Base-by-base conservation (phyloP, 2,797 vertebrate genomes). In the Cirrhinus mrigala region DNA sequence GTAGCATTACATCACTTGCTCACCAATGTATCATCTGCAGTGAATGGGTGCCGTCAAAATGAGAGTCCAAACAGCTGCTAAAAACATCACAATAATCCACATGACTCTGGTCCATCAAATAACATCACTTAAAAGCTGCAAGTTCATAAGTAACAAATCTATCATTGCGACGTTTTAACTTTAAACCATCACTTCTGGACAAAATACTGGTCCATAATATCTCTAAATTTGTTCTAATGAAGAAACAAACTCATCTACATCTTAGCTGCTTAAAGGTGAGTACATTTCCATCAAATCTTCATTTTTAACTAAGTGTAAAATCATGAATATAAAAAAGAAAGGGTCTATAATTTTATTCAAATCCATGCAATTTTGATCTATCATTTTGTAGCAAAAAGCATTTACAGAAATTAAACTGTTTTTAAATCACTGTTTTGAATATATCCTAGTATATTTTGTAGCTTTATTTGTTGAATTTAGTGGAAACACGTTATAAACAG, bases 351-450 rank as follows among this genome's bases (percentile, higher is more conserved):
- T 40, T 12, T 68, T 29, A 68, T 44, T 22, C 22, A 11, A 58
- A 58, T n/a, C 56, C 56, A 58, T 58, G 56, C 8, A 12, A 69
- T 69, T 40, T 56, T 56, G 52, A 18, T 56, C 22, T 60, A 60
- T 22, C 20, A 54, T 54, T 54, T 20, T 54, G 52, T 56, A 40
- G 18, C n/a, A 6, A 70, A 70, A 14, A 46, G 44, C 0, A 14
- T n/a, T 70, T 44, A 40, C 40, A 40, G 33, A 3, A 11, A 40
- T n/a, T 12, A 44, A 60, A 22, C 10, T 12, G 66, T n/a, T 16
- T 71, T 48, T 71, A 24, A 71, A 27, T 22, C 20, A 56, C 54
- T 68, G 8, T 69, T 69, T 69, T 40, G 33, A 69, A 69, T 69
- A 22, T 20, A 68, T 33, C 4, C 37, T 11, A 68, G 4, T 24